Evolutionary conservation across 2,888 invertebrate genomes (phyloP), one percentile per base, ranked within the genome.

Genomic region (Rhynchonema sp.): DNA sequence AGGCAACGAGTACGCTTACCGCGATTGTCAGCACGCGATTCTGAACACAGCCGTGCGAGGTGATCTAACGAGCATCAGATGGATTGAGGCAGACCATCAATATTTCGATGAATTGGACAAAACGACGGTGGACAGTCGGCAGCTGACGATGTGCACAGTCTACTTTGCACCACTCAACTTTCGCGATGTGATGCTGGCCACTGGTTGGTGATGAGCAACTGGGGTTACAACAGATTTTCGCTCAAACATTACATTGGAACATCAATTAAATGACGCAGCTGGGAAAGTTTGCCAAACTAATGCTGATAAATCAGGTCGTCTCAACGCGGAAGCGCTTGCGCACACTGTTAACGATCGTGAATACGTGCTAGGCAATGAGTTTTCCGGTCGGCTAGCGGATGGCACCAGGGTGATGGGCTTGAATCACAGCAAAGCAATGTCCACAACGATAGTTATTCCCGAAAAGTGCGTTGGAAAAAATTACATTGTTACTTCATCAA

Each of bases 161-260:
- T 49, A 49, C 23, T 49, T 49, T 49, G 49, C 49, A 49, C 49
- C 49, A 52, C 82, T 94, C 60, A 94, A 94, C 78, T 94, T 94
- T 84, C 83, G 91, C 65, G 94, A 94, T 76, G 83, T 94, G 66
- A 94, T 94, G 92, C 77, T 94, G 71, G 91, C 91, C 29, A 87
- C 88, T 23, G 92, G 92, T 67, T 91, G 91, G 78, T 80, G 94
- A 62, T 87, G 91, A 9, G 29, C 90, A 30, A 92, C 94, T 78
- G 89, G 92, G 52, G 80, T 94, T 60, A 92, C 92, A 38, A 6
- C n/a, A n/a, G n/a, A n/a, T n/a, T n/a, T n/a, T n/a, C n/a, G n/a
- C n/a, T n/a, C n/a, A n/a, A n/a, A n/a, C n/a, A n/a, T n/a, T n/a
- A n/a, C n/a, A n/a, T n/a, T n/a, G n/a, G n/a, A n/a, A n/a, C n/a